Percentiles rank a stretch among this genome's conserved stretches.
phyloP scores from a whole-genome alignment of 2,113 vertebrate genomes.

The Rattus rattus region DNA sequence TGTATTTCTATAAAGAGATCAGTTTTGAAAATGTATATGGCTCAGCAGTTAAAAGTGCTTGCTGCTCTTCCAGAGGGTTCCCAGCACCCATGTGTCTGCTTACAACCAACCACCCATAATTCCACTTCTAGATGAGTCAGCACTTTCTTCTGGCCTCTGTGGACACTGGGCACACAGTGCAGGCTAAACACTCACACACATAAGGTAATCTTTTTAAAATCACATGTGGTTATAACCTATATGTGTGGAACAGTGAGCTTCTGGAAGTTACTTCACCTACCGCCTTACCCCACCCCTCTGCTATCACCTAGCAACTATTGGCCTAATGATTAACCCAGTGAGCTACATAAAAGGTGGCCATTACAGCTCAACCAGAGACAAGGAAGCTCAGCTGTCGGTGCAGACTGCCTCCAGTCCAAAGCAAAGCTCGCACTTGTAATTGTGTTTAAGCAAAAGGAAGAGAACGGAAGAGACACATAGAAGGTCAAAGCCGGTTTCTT shows the following conservation, averaged over 20 bases:
- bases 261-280: neutral
- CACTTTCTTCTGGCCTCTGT: neutral
- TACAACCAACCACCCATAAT: neutral
- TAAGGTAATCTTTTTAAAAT: neutral
- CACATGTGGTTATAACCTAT: neutral
- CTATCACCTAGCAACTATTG: neutral
- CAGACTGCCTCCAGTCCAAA: slow-evolving; percentile 27
- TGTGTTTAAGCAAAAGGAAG: neutral
- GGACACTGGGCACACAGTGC: neutral
- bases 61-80: neutral
- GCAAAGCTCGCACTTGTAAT: neutral
- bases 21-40: neutral
- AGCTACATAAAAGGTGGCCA: neutral
- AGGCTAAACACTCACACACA: neutral
- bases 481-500: neutral
- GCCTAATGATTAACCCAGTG: neutral
- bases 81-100: neutral
- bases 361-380: neutral
- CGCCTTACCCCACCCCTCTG: neutral
- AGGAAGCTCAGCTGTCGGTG: neutral
- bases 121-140: neutral
- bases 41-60: neutral
- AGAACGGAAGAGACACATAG: neutral
- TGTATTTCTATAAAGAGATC: neutral
- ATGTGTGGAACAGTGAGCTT: neutral